Conservation (phyloP, 2,888 invertebrate species). For the Cyclophora punctaria region DNA sequence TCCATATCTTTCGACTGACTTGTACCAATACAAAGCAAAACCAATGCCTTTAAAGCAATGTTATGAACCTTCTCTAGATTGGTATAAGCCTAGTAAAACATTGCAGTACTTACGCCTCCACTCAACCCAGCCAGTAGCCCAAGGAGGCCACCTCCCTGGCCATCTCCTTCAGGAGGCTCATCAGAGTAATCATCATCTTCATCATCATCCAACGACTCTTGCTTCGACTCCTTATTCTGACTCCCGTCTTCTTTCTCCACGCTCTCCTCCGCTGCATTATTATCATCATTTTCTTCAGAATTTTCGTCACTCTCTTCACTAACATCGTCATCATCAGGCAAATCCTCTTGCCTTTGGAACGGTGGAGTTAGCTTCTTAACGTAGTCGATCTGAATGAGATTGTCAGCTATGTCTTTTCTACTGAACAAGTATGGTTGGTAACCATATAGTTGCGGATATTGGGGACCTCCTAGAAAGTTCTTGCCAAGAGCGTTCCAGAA, state of each 20-base stretch:
- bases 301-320: constrained; percentile 14
- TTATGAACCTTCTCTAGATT: too few species aligned
- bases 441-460: too few species aligned
- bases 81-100: background rate
- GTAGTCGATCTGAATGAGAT: constrained; percentile 43
- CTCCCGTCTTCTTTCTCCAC: constrained; percentile 21
- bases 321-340: constrained; percentile 19
- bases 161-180: constrained; percentile 61
- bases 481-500: constrained; percentile 17
- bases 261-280: constrained; percentile 37
- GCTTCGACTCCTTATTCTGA: constrained; percentile 26
- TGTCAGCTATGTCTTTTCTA: constrained; percentile 35
- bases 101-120: constrained; percentile 50
- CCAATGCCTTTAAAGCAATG: too few species aligned
- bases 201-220: constrained; percentile 30
- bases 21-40: too few species aligned
- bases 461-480: constrained; percentile 5
- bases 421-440: constrained; percentile 13
- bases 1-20: too few species aligned
- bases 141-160: constrained; percentile 62
- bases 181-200: constrained; percentile 40
- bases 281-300: constrained; percentile 22
- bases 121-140: constrained; percentile 62
- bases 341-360: constrained; percentile 42
- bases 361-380: constrained; percentile 32